A percentile compares a stretch with the other conserved stretches of the same genome.
phyloP scores from a whole-genome alignment of 1,140 invertebrate species.

The Brachionus rotundiformis region DNA sequence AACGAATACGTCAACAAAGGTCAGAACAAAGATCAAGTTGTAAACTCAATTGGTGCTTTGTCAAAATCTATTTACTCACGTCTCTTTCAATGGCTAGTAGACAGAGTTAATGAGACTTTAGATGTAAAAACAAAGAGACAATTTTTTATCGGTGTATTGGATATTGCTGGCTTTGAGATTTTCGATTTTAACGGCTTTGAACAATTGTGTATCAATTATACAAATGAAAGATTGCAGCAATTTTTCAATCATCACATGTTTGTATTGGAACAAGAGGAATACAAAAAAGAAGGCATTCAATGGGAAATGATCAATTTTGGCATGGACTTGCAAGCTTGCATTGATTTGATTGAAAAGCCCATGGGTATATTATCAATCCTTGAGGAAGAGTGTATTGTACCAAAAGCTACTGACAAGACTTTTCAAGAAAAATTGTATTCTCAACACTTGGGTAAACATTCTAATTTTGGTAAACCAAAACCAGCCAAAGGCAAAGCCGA shows the following conservation, averaged over 20 bases:
- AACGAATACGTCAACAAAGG: slow-evolving; percentile 98
- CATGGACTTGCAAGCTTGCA: slow-evolving; percentile 95
- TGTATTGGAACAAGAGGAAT: slow-evolving; percentile 98
- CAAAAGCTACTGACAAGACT: slow-evolving; percentile 96
- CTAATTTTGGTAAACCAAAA: slow-evolving; percentile 93
- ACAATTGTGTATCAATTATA: slow-evolving; percentile 99
- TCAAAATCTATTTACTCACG: slow-evolving; percentile 96
- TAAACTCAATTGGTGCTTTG: slow-evolving; percentile 91
- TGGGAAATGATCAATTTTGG: slow-evolving; percentile 99
- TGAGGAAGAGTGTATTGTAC: slow-evolving; percentile 99
- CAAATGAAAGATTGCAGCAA: slow-evolving; percentile 98
- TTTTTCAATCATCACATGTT: slow-evolving; percentile 99
- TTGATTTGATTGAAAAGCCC: slow-evolving; percentile 99
- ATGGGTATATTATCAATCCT: slow-evolving; percentile 99
- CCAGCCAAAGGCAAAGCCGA: slow-evolving; percentile 90
- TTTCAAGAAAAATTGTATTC: slow-evolving; percentile 95
- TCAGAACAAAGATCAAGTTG: slow-evolving; percentile 90
- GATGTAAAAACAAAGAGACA: slow-evolving; percentile 96
- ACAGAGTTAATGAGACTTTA: slow-evolving; percentile 96
- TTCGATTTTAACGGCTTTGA: slow-evolving; percentile 99
- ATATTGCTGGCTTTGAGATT: slow-evolving; percentile 99
- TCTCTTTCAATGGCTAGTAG: slow-evolving; percentile 93
- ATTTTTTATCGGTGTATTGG: slow-evolving; percentile 98
- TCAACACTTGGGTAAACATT: slow-evolving; percentile 97
- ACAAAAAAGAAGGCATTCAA: slow-evolving; percentile 94